A percentile compares a stretch with the other conserved stretches of the same genome.
Conservation (phyloP, 1,140 invertebrate species). For the Drosophila yakuba region DNA sequence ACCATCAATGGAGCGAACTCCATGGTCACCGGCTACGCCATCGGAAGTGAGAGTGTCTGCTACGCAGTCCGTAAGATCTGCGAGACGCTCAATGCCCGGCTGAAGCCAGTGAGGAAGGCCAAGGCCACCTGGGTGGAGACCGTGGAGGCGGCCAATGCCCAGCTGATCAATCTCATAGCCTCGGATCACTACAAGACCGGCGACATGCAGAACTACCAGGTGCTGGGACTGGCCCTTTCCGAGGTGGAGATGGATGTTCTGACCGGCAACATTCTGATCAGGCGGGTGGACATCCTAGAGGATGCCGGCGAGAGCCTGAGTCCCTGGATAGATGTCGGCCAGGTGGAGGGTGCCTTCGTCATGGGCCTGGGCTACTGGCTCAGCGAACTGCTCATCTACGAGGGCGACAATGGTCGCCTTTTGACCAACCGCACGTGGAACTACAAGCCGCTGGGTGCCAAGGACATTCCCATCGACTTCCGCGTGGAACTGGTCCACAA, state of each 20-base stretch:
- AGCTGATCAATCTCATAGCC: conserved; percentile 88
- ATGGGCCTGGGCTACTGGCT: conserved; percentile 95
- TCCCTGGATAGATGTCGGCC: conserved; percentile 93
- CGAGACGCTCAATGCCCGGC: conserved; percentile 86
- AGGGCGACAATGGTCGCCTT: conserved; percentile 84
- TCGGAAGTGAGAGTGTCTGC: conserved; percentile 86
- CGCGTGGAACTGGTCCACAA: conserved; percentile 89
- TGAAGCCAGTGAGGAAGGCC: conserved; percentile 87
- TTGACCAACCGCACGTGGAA: conserved; percentile 94
- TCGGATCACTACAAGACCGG: conserved; percentile 87
- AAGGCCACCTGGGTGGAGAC: conserved; percentile 87
- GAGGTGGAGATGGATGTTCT: conserved; percentile 92
- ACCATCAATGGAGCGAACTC: conserved; percentile 89
- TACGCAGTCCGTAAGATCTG: conserved; percentile 88
- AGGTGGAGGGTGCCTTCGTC: conserved; percentile 94
- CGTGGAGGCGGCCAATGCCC: conserved; percentile 85
- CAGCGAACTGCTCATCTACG: conserved; percentile 89
- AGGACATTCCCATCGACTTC: conserved; percentile 94
- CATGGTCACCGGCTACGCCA: conserved; percentile 88
- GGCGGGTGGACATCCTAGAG: conserved; percentile 90
- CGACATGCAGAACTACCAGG: conserved; percentile 86
- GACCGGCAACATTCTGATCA: conserved; percentile 89
- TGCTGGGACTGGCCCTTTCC: conserved; percentile 87
- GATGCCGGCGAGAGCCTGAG: conserved; percentile 91
- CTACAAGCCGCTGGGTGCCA: conserved; percentile 92